These are phyloP conservation scores for Eurypyga helias DNA, from an alignment of 2,113 vertebrate species.

Conservation along the genomic window DNA sequence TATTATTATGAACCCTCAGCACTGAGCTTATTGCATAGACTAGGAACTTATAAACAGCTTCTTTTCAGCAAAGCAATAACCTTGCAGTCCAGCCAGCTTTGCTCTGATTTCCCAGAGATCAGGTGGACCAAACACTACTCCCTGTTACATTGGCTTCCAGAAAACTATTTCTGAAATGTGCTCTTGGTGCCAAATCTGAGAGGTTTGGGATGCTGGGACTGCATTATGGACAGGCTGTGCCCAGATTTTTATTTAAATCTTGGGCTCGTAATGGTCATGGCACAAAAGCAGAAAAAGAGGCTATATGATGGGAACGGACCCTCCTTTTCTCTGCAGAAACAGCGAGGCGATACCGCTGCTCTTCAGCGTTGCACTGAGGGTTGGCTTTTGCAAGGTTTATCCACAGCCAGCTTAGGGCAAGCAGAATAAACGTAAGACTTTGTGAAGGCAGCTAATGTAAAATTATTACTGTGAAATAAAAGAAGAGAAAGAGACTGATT, in stretches of 20 bases:
- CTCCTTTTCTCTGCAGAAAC: not conserved
- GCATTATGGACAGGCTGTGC: not conserved
- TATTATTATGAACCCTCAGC: not conserved
- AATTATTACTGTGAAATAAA: not conserved
- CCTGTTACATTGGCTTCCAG: not conserved
- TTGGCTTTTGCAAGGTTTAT: not conserved
- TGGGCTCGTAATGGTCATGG: not conserved
- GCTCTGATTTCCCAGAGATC: not conserved
- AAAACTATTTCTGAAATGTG: not conserved
- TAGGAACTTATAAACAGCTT: not conserved
- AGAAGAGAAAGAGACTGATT: not conserved
- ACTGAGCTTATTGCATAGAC: not conserved
- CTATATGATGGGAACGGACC: not conserved
- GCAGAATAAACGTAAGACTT: not conserved
- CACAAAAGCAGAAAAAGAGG: not conserved
- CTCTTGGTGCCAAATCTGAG: not conserved
- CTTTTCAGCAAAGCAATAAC: not conserved
- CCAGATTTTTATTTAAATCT: not conserved
- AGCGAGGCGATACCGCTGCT: not conserved
- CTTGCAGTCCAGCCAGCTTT: not conserved
- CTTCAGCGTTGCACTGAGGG: not conserved
- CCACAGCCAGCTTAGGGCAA: not conserved
- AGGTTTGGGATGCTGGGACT: not conserved
- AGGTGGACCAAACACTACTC: not conserved
- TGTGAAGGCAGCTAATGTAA: not conserved